These are phyloP conservation scores for Heterotis niloticus DNA, from an alignment of 2,113 vertebrate species.

Conservation along the genomic window DNA sequence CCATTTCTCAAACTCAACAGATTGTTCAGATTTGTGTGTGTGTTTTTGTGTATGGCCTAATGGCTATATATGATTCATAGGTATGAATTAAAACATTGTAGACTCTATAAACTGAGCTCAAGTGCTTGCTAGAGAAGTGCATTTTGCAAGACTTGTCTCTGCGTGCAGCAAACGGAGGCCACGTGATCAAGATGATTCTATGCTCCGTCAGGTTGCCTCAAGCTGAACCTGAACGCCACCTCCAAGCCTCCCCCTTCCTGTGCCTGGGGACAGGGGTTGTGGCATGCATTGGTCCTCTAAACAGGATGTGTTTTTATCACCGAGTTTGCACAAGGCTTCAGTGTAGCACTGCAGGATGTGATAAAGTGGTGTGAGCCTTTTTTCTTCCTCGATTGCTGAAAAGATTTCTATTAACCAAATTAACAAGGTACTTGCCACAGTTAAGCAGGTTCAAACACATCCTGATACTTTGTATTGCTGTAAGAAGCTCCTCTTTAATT, in stretches of 20 bases:
- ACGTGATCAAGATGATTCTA: background rate
- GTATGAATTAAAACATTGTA: no score
- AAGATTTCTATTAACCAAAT: background rate
- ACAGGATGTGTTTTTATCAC: slow-evolving; percentile 11
- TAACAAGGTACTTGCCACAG: no score
- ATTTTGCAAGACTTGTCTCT: background rate
- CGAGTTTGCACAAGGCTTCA: background rate
- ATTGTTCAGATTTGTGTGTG: no score
- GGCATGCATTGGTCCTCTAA: background rate
- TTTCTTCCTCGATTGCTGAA: background rate
- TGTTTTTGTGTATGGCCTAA: no score
- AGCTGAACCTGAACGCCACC: slow-evolving; percentile 6
- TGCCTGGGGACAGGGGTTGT: background rate
- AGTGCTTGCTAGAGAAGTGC: background rate
- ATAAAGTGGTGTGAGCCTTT: background rate
- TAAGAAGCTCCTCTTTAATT: no score
- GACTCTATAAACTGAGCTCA: no score
- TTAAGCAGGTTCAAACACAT: background rate
- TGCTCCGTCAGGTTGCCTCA: background rate
- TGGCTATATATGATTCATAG: no score
- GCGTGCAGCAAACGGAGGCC: background rate
- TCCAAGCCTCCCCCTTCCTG: background rate
- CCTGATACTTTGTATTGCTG: background rate
- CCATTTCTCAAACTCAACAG: background rate
- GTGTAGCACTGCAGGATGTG: background rate